Evolutionary conservation across 2,113 vertebrate genomes (phyloP), one percentile per base, ranked within the genome.

Genomic region (Galeopterus variegatus): DNA sequence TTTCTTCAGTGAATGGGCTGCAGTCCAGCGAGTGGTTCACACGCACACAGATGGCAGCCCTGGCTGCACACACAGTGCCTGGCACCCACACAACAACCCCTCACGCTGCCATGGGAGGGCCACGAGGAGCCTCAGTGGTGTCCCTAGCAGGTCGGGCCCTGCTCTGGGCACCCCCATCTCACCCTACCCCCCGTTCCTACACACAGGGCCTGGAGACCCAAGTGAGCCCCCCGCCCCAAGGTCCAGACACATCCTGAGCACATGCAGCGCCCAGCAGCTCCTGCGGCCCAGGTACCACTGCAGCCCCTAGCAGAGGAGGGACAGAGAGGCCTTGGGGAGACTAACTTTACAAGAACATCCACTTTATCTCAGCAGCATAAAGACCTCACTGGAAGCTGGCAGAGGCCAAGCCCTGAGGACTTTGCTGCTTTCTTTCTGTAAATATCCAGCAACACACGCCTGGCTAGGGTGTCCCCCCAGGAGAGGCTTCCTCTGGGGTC

Each of bases 241-340:
- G 41, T 5, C 36, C 4, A 18, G 36, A 11, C 36, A 6, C 3
- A 11, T 18, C 31, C 5, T 26, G 4, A 65, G 23, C 36, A 31
- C 64, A 60, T 26, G n/a, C 3, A 12, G 23, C 36, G 12, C 36
- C 41, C 6, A 69, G 54, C 2, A 26, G 41, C 41, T 41, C 41
- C 41, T 41, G 41, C 92, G 26, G 28, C 9, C 17, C 15, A 17
- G 5, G 11, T 3, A n/a, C 18, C 31, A 14, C 21, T 48, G 79
- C 31, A 77, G 85, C 24, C 83, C 45, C n/a, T 76, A 84, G 94
- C 87, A 56, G 64, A 70, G 56, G 70, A 70, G 93, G 36, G 76
- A 87, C 93, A 73, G 83, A 28, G 62, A 36, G 80, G 96, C 86
- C 92, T 84, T 9, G 28, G 97, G 96, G 93, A 95, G 90, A 96